Evolutionary conservation across 2,113 vertebrate species (phyloP).

Genomic region (Hyperoodon ampullatus): DNA sequence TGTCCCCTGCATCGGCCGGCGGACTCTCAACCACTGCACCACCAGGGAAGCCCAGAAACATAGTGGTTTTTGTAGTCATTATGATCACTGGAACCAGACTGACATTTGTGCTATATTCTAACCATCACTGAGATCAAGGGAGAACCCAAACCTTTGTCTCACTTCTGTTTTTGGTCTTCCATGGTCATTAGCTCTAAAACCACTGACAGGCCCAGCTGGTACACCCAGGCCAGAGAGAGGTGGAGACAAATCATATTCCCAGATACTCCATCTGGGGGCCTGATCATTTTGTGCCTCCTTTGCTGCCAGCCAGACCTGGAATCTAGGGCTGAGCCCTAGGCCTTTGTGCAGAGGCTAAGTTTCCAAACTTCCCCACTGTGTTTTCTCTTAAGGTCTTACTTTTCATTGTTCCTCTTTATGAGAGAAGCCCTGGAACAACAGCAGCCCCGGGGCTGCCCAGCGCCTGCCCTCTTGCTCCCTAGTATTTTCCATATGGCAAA

Average conservation of each 20-base stretch:
- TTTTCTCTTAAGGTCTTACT: neutral
- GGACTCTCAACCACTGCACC: too few relatives aligned
- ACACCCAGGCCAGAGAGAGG: neutral
- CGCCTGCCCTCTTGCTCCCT: neutral
- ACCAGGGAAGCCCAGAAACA: too few relatives aligned
- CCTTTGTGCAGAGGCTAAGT: neutral
- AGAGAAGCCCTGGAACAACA: neutral
- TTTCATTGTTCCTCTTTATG: neutral
- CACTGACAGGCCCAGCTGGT: accelerated
- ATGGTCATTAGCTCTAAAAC: neutral
- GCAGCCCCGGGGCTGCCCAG: neutral
- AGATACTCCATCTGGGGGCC: neutral
- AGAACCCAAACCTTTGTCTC: neutral
- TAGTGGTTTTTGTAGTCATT: neutral
- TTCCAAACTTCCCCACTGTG: neutral
- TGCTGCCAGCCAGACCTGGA: neutral
- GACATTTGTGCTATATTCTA: neutral
- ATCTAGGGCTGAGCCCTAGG: neutral
- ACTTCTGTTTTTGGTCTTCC: neutral
- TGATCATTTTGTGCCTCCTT: neutral
- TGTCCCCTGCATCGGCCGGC: too few relatives aligned
- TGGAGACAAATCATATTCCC: neutral
- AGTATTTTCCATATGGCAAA: neutral
- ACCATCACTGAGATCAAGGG: neutral
- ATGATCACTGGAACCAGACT: neutral